phyloP scores from a whole-genome alignment of 2,888 invertebrate species.

The Caenorhabditis japonica region DNA sequence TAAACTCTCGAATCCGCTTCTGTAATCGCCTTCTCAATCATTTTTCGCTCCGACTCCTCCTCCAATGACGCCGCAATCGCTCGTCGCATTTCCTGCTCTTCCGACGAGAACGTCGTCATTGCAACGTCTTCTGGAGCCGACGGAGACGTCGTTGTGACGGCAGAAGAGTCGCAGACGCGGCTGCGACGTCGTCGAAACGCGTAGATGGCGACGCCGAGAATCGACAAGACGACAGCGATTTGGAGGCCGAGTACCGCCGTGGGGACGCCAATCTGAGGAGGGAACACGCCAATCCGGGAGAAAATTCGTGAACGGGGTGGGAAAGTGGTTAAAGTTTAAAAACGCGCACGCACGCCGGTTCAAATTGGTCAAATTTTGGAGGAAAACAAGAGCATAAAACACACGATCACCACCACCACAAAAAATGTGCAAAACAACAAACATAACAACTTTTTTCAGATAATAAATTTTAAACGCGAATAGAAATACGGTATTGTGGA shows the following conservation, averaged over 20 bases:
- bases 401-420: neutral
- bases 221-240: conserved; percentile 49
- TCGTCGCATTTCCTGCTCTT: conserved; percentile 27
- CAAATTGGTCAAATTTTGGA: conserved; percentile 61
- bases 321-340: too few species aligned
- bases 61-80: conserved; percentile 50
- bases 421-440: neutral
- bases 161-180: conserved; percentile 13
- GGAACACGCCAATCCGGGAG: neutral
- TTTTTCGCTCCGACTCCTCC: conserved; percentile 41
- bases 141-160: too few species aligned
- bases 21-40: conserved; percentile 44
- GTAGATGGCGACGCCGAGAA: conserved; percentile 53
- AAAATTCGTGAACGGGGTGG: neutral
- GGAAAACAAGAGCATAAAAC: neutral
- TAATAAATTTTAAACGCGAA: too few species aligned
- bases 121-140: conserved; percentile 36
- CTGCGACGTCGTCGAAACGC: conserved; percentile 41
- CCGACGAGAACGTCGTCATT: conserved; percentile 15
- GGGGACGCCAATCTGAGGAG: conserved; percentile 64
- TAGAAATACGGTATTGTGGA: too few species aligned
- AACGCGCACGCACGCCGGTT: neutral
- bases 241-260: conserved; percentile 59
- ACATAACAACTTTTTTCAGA: too few species aligned
- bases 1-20: conserved; percentile 19